These are phyloP conservation scores for Heliconius aoede DNA, from an alignment of 2,888 invertebrate species.

Conservation along the genomic window DNA sequence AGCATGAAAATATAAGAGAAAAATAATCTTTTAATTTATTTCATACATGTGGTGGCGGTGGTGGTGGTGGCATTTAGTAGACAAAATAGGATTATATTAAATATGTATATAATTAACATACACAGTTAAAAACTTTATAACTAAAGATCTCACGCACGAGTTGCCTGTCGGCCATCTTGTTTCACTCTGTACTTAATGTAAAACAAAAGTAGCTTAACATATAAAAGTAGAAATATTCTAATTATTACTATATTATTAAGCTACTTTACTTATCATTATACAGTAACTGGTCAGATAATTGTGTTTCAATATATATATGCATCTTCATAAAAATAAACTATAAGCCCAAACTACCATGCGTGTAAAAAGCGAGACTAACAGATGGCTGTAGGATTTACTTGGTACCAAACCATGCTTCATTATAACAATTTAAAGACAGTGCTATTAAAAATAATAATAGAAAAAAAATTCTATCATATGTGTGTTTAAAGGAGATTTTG, in stretches of 20 bases:
- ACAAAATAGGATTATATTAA: neutral
- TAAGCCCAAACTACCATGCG: slow-evolving; percentile 74
- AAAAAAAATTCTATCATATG: neutral
- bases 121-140: neutral
- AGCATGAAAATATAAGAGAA: slow-evolving; percentile 19
- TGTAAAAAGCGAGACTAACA: slow-evolving; percentile 58
- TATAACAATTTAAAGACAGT: slow-evolving; percentile 9
- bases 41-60: too few relatives aligned
- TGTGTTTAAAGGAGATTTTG: neutral
- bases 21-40: neutral
- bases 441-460: slow-evolving; percentile 9
- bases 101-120: too few relatives aligned
- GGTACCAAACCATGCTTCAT: slow-evolving; percentile 26
- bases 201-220: slow-evolving; percentile 5
- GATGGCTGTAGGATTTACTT: slow-evolving; percentile 81
- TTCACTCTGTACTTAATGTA: neutral
- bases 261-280: slow-evolving; percentile 14
- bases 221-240: too few relatives aligned
- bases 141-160: slow-evolving; percentile 22
- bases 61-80: slow-evolving; percentile 1
- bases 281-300: slow-evolving; percentile 68
- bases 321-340: slow-evolving; percentile 50
- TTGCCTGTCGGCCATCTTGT: neutral
- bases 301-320: neutral
- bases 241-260: neutral